phyloP scores from a whole-genome alignment of 2,113 vertebrate species.

The Eulemur rufifrons region DNA sequence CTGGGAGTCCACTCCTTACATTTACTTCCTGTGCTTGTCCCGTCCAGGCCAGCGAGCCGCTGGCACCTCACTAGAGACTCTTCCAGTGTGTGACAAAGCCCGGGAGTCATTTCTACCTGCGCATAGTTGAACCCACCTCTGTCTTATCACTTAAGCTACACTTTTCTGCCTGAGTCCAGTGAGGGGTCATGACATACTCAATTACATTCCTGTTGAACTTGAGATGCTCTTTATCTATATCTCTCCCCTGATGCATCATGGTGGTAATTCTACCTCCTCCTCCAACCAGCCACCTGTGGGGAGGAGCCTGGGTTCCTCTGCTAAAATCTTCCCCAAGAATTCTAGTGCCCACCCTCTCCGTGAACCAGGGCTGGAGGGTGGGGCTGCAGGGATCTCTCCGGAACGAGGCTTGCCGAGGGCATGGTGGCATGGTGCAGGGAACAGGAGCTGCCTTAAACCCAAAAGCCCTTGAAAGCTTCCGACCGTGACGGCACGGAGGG shows the following conservation, averaged over 20 bases:
- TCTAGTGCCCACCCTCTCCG: not conserved
- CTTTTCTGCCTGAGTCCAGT: not conserved
- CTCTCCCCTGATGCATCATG: not conserved
- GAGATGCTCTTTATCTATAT: not conserved
- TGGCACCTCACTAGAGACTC: not conserved
- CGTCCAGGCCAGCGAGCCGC: not conserved
- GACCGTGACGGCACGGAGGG: not conserved
- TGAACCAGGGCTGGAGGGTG: not conserved
- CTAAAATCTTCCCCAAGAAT: not conserved
- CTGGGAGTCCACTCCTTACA: not conserved
- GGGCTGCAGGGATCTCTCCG: not conserved
- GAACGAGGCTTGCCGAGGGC: not conserved
- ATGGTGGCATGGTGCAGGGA: accelerated
- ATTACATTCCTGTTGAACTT: not conserved
- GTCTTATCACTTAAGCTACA: not conserved
- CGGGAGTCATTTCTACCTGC: accelerated
- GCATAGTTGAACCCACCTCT: accelerated
- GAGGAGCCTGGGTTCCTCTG: not conserved
- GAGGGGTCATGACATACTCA: slow-evolving; percentile 30
- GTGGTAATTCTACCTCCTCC: not conserved
- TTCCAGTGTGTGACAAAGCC: not conserved
- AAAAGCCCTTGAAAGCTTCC: not conserved
- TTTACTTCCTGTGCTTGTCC: not conserved
- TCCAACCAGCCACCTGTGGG: not conserved
- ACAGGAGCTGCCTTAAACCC: not conserved